phyloP scores from a whole-genome alignment of 1,140 invertebrate species.

The Euschistus heros region DNA sequence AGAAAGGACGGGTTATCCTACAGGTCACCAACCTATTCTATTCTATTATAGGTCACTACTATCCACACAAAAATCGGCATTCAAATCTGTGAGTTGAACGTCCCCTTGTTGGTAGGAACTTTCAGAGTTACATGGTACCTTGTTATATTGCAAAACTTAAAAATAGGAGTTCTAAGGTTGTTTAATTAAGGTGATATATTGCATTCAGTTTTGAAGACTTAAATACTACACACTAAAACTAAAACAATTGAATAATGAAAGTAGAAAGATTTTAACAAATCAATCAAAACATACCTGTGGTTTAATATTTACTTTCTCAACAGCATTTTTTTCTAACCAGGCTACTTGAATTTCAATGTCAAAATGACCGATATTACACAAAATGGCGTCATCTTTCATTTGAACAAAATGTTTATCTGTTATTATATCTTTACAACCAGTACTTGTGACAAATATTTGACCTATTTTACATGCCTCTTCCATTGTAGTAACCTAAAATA shows the following conservation, averaged over 20 bases:
- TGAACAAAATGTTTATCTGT: conserved; percentile 72
- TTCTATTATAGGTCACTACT: too few species aligned
- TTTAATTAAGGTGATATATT: too few species aligned
- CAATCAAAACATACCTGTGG: conserved; percentile 57
- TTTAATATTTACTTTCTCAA: conserved; percentile 86
- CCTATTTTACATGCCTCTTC: conserved; percentile 87
- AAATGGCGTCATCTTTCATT: conserved; percentile 95
- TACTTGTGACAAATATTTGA: conserved; percentile 96
- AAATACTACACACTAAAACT: background rate
- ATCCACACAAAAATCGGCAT: too few species aligned
- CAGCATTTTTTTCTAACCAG: conserved; percentile 91
- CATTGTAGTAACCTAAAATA: conserved; percentile 85
- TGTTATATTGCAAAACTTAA: too few species aligned
- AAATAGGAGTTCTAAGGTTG: too few species aligned
- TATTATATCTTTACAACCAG: conserved; percentile 94
- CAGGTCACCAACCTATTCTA: too few species aligned
- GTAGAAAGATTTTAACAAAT: background rate
- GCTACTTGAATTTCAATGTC: conserved; percentile 95
- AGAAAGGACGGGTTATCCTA: too few species aligned
- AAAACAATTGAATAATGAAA: background rate
- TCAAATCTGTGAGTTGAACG: too few species aligned
- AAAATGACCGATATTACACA: conserved; percentile 99
- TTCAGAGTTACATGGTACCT: too few species aligned
- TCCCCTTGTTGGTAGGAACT: too few species aligned
- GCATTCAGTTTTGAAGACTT: background rate